Evolutionary conservation across 2,113 vertebrate genomes (phyloP).

Genomic region (Taurulus bubalis): DNA sequence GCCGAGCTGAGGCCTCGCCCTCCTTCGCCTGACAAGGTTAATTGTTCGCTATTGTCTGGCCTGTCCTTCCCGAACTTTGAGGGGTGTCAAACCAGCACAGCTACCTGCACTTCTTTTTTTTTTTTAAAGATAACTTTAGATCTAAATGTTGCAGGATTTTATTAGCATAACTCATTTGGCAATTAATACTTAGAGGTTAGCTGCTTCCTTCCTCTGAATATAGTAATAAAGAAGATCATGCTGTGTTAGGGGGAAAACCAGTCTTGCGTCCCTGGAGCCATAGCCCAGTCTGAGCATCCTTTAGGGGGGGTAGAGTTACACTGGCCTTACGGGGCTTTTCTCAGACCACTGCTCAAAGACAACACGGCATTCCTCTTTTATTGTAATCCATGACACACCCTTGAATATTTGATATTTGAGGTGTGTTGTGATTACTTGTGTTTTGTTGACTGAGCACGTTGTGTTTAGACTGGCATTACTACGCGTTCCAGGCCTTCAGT

Average conservation of each 20-base stretch:
- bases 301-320: conserved; percentile 48
- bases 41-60: conserved; percentile 73
- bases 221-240: neutral
- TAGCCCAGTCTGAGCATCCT: conserved; percentile 10
- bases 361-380: conserved; percentile 22
- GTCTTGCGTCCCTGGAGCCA: conserved; percentile 4
- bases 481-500: conserved; percentile 12
- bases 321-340: conserved; percentile 33
- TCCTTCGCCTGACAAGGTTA: conserved; percentile 76
- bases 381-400: conserved; percentile 7
- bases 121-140: conserved; percentile 34
- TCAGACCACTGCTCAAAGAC: conserved; percentile 45
- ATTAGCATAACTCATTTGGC: conserved; percentile 48
- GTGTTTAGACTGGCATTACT: conserved; percentile 6
- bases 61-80: conserved; percentile 64
- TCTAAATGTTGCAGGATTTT: conserved; percentile 48
- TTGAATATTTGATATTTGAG: conserved; percentile 16
- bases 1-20: conserved; percentile 61
- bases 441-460: conserved; percentile 10
- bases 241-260: neutral
- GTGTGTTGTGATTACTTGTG: conserved; percentile 26
- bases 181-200: conserved; percentile 34
- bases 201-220: neutral
- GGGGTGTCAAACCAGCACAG: conserved; percentile 58
- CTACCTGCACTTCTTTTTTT: conserved; percentile 12